phyloP scores from a whole-genome alignment of 2,888 invertebrate species.

The Eretmocerus hayati region DNA sequence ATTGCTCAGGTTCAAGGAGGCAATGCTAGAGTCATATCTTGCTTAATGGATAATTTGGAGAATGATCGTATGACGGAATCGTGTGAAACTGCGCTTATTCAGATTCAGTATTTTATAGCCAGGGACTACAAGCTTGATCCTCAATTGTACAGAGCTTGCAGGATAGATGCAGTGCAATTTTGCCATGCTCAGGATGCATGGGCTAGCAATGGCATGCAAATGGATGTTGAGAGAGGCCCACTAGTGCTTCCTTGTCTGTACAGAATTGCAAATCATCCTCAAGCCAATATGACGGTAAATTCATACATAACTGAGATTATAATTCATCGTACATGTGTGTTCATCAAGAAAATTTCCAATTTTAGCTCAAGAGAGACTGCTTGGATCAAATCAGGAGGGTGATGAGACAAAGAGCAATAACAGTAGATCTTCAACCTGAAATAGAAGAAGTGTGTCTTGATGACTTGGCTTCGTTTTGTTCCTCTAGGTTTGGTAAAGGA shows the following conservation, averaged over 20 bases:
- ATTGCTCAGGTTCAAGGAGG: slow-evolving; percentile 58
- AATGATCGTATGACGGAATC: slow-evolving; percentile 76
- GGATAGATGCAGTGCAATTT: slow-evolving; percentile 72
- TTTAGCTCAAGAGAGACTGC: slow-evolving; percentile 50
- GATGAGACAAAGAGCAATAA: slow-evolving; percentile 86
- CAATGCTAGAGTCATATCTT: slow-evolving; percentile 80
- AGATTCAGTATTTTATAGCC: slow-evolving; percentile 95
- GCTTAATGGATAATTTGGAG: slow-evolving; percentile 87
- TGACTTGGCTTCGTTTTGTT: slow-evolving; percentile 78
- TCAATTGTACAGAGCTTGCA: slow-evolving; percentile 80
- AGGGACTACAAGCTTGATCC: slow-evolving; percentile 92
- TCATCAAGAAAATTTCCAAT: slow-evolving; percentile 1
- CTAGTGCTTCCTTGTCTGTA: slow-evolving; percentile 88
- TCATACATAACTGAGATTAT: not conserved
- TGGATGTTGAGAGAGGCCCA: slow-evolving; percentile 73
- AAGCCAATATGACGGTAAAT: slow-evolving; percentile 42
- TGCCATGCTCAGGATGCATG: slow-evolving; percentile 76
- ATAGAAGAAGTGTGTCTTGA: slow-evolving; percentile 85
- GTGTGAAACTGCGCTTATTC: slow-evolving; percentile 86
- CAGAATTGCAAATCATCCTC: slow-evolving; percentile 48
- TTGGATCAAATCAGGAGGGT: slow-evolving; percentile 79
- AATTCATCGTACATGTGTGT: not conserved
- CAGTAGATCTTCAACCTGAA: slow-evolving; percentile 89
- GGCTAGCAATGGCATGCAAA: slow-evolving; percentile 60
- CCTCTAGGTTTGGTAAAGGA: slow-evolving; percentile 76